A percentile compares a stretch with the other conserved stretches of the same genome.
Evolutionary conservation across 2,888 invertebrate genomes (phyloP).

Genomic region (Myopa testacea): DNA sequence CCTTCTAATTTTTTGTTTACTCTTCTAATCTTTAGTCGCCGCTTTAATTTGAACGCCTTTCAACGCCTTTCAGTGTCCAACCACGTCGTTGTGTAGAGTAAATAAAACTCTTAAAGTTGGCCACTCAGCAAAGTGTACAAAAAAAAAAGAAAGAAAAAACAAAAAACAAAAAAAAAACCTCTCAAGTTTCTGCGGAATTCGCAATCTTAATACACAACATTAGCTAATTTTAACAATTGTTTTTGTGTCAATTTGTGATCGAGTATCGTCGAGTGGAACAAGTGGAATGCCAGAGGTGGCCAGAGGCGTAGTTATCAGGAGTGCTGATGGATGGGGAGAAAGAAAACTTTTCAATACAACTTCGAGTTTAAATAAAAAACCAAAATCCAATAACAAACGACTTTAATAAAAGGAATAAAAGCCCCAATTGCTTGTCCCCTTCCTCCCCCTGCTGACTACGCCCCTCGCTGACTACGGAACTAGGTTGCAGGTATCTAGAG

Average conservation of each 20-base stretch:
- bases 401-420: background rate
- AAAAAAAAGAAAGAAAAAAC: background rate
- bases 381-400: background rate
- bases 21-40: background rate
- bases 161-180: background rate
- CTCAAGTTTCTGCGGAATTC: background rate
- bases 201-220: constrained; percentile 12
- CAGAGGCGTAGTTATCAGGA: background rate
- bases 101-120: background rate
- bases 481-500: constrained; percentile 1
- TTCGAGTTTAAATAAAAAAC: background rate
- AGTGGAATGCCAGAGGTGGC: background rate
- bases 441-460: background rate
- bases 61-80: background rate
- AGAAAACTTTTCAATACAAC: background rate
- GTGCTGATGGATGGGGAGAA: background rate
- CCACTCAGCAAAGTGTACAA: background rate
- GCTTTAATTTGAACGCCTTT: background rate
- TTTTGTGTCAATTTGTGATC: constrained; percentile 28
- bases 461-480: background rate
- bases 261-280: background rate
- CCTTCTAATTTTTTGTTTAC: background rate
- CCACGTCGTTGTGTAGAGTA: background rate
- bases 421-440: background rate
- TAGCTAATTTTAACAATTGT: constrained; percentile 25